Percentiles rank a stretch among this genome's conserved stretches.
phyloP scores from a whole-genome alignment of 2,888 invertebrate species.

The Nysson spinosus region DNA sequence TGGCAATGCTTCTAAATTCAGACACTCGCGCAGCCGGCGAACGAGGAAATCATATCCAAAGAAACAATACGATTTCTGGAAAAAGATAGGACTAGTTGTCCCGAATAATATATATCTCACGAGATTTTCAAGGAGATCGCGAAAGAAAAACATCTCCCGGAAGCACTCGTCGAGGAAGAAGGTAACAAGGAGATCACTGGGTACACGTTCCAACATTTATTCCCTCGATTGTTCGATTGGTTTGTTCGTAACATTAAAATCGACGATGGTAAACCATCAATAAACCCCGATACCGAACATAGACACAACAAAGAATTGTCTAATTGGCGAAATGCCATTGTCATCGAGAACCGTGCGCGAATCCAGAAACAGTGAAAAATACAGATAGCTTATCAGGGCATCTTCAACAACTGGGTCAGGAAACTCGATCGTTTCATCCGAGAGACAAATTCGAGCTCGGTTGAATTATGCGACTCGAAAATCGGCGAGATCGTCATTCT shows the following conservation, averaged over 20 bases:
- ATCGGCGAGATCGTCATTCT: constrained; percentile 8
- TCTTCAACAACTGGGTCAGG: constrained; percentile 36
- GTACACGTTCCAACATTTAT: background rate
- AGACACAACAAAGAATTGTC: no score
- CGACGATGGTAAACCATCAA: background rate
- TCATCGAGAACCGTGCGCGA: no score
- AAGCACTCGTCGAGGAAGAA: constrained; percentile 9
- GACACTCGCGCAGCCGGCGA: constrained; percentile 1
- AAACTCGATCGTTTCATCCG: constrained; percentile 17
- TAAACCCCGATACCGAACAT: no score
- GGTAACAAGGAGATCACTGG: constrained; percentile 16
- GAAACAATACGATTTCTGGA: background rate
- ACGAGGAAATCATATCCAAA: background rate
- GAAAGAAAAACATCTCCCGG: background rate
- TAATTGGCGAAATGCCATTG: no score
- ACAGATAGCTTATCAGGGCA: no score
- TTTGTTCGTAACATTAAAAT: background rate
- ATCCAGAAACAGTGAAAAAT: no score
- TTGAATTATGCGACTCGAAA: no score
- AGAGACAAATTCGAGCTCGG: background rate
- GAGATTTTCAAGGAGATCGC: background rate
- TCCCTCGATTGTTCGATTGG: background rate
- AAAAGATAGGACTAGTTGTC: no score
- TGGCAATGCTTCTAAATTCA: constrained; percentile 33
- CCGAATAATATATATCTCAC: background rate